Base-by-base conservation (phyloP, 2,888 invertebrate genomes). In the Ochropacha duplaris region DNA sequence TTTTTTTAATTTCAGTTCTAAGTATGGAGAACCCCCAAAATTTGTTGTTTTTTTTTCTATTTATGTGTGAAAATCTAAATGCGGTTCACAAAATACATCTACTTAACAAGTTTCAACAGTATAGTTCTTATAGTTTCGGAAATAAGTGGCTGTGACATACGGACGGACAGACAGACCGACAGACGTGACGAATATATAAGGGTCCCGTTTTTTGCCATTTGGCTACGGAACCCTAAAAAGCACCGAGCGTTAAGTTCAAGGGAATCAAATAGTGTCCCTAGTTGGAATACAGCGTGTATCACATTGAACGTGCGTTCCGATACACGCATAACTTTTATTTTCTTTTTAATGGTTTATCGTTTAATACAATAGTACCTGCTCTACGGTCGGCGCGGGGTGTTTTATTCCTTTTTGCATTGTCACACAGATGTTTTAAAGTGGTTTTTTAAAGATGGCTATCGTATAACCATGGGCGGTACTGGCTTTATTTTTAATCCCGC, bases 311-410 rank as follows among this genome's bases (percentile, higher is more conserved):
- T 56, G 68, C 73, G 74, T 72, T 71, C 76, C 66, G 65, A 72
- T 76, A 71, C 66, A 66, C 64, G 72, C 61, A 71, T 65, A 72
- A 73, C 74, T 78, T 73, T 75, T 76, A 61, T 74, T 78, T 72
- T 72, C 65, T 66, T 73, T 71, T 66, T 63, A 65, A 74, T 76
- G 74, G 69, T 79, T 81, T 81, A 85, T 83, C 78, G 79, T 76
- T 76, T 78, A 81, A 80, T 83, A 86, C 84, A 86, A 86, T 84
- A 80, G 81, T 76, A 76, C 69, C 72, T 69, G 72, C 64, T 66
- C 69, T 69, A 65, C 68, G 69, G 70, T 64, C 67, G 59, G 64
- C 58, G 60, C 59, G 60, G 39, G 16, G 2, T 59, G 67, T 74
- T 72, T 59, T 64, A 56, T 69, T 68, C 66, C 55, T 72, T 80